Conservation (phyloP, 35 echinoderm and acorn worm genomes). For the Chiridota heheva region DNA sequence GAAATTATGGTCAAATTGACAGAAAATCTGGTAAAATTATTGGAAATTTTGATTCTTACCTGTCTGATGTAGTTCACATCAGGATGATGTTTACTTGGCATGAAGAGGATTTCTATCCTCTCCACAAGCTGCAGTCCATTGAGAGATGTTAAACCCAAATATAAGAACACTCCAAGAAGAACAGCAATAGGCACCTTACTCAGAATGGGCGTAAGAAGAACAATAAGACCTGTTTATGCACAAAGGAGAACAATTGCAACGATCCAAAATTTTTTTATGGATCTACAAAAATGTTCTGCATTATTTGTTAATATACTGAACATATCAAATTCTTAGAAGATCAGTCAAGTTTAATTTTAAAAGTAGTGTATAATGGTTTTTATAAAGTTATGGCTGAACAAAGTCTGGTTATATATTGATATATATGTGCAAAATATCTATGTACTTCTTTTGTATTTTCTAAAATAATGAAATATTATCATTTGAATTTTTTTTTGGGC, state of each 20-base stretch:
- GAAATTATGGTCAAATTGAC: neutral
- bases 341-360: neutral
- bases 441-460: too few species aligned
- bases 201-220: conserved; percentile 66
- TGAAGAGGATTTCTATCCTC: conserved; percentile 90
- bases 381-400: too few species aligned
- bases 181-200: conserved; percentile 91
- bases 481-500: too few species aligned
- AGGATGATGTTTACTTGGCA: conserved; percentile 96
- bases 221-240: too few species aligned
- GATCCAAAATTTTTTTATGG: too few species aligned
- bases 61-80: conserved; percentile 79
- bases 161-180: conserved; percentile 89
- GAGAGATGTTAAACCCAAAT: conserved; percentile 83
- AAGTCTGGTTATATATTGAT: too few species aligned
- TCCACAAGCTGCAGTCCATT: conserved; percentile 85
- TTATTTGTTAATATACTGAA: conserved; percentile 74
- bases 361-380: too few species aligned
- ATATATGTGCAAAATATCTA: too few species aligned
- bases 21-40: neutral
- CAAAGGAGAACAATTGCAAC: too few species aligned
- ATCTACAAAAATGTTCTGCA: too few species aligned
- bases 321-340: neutral
- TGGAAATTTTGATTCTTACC: conserved; percentile 38
- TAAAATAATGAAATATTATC: too few species aligned